These are phyloP conservation scores for Haliclystus octoradiatus DNA, from an alignment of 30 jellyfish, hydroid and myxozoan genomes.

Conservation along the genomic window DNA sequence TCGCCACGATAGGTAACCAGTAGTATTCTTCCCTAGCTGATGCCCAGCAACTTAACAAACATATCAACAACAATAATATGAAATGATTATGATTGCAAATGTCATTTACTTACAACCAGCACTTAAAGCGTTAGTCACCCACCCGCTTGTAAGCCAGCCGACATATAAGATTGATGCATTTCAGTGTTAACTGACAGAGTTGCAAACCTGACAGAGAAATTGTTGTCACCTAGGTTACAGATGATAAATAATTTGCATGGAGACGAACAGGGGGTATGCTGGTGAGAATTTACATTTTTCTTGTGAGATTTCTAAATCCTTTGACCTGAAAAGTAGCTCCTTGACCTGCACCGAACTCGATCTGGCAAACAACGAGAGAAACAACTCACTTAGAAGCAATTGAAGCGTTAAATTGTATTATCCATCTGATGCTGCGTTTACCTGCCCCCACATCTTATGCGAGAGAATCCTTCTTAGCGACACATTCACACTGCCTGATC, in stretches of 20 bases:
- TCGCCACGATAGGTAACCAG: slow-evolving; percentile 81
- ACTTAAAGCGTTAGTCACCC: too few relatives aligned
- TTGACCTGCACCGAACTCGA: slow-evolving; percentile 78
- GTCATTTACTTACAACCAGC: background rate
- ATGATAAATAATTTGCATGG: too few relatives aligned
- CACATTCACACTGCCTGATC: slow-evolving; percentile 70
- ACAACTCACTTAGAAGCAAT: background rate
- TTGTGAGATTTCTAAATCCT: slow-evolving; percentile 76
- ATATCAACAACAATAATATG: too few relatives aligned
- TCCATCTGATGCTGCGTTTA: background rate
- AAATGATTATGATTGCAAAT: too few relatives aligned
- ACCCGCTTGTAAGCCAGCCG: slow-evolving; percentile 97
- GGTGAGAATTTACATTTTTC: slow-evolving; percentile 43
- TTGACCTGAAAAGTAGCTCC: slow-evolving; percentile 60
- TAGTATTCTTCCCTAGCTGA: slow-evolving; percentile 71
- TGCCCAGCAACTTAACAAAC: slow-evolving; percentile 54
- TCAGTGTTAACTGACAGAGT: slow-evolving; percentile 62
- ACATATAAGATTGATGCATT: slow-evolving; percentile 31
- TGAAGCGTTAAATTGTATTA: background rate
- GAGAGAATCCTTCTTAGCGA: slow-evolving; percentile 51
- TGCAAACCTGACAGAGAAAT: slow-evolving; percentile 28
- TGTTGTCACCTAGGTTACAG: background rate
- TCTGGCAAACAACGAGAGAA: slow-evolving; percentile 7
- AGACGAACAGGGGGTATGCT: too few relatives aligned
- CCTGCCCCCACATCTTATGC: slow-evolving; percentile 93